Evolutionary conservation across 1,140 invertebrate species (phyloP), one percentile per base, ranked within the genome.

Genomic region (Drosophila tani): DNA sequence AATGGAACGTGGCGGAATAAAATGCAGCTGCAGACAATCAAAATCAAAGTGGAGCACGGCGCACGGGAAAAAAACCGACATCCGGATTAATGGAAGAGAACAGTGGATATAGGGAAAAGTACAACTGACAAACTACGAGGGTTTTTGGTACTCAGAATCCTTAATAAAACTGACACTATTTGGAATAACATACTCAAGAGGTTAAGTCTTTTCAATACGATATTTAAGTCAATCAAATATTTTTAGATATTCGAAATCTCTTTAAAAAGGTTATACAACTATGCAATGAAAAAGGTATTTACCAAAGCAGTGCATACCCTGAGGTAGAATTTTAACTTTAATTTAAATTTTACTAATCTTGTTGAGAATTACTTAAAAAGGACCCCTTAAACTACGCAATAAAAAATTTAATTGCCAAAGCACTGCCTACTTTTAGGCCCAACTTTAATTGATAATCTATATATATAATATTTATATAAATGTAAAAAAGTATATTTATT

Each of bases 21-120:
- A 74, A 41, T 66, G 69, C 79, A 71, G 69, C 47, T 62, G 82
- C 83, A 79, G 64, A 79, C 79, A 86, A 86, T 86, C 82, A 87
- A 82, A 86, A 87, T 82, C 83, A 86, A 82, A 87, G 82, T 76
- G 74, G 66, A 65, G 50, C 45, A 55, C 50, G 41, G 35, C 6
- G 29, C 51, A 49, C 58, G 35, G 41, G 24, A 78, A 82, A 77
- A 68, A 79, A 62, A 8, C 47, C 43, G 50, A 64, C 79, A 75
- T 79, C 75, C 66, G 75, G 79, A 70, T 79, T 82, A 79, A 76
- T 82, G 59, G 35, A 82, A 68, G 66, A 58, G 51, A 60, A 86
- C 82, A 87, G 79, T 86, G 59, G 43, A 50, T 19, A 80, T 19
- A 67, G 45, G 14, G 29, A 41, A 29, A 59, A 35, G 9, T 19